Evolutionary conservation across 2,113 vertebrate species (phyloP).

Genomic region (Chauna torquata): DNA sequence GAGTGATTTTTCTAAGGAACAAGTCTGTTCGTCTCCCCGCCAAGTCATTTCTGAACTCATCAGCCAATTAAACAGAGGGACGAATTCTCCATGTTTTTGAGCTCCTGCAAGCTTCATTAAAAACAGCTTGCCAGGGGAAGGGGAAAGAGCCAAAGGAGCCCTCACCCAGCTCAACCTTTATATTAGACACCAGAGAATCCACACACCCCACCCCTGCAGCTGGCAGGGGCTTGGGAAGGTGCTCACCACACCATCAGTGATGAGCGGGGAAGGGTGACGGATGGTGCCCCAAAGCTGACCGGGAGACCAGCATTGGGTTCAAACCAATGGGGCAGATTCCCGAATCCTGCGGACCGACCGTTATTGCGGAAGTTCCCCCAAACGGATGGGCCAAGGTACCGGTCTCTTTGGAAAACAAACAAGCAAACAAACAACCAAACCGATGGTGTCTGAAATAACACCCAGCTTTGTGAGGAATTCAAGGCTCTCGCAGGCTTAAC

Average conservation of each 20-base stretch:
- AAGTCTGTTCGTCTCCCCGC: not conserved
- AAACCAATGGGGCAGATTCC: not conserved
- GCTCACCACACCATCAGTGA: not conserved
- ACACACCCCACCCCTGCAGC: fast-evolving
- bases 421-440: not conserved
- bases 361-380: not conserved
- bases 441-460: not conserved
- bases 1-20: not conserved
- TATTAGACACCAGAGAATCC: not conserved
- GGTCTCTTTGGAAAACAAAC: not conserved
- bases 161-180: not conserved
- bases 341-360: not conserved
- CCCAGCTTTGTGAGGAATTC: not conserved
- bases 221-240: not conserved
- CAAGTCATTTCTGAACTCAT: not conserved
- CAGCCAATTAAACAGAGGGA: not conserved
- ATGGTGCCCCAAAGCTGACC: not conserved
- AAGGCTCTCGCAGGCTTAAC: not conserved
- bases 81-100: fast-evolving
- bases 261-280: not conserved
- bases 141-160: not conserved
- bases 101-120: fast-evolving
- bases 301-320: fast-evolving
- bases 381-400: not conserved
- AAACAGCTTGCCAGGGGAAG: fast-evolving